Evolutionary conservation across 2,797 vertebrate genomes (phyloP).

Genomic region (Melopsittacus undulatus): DNA sequence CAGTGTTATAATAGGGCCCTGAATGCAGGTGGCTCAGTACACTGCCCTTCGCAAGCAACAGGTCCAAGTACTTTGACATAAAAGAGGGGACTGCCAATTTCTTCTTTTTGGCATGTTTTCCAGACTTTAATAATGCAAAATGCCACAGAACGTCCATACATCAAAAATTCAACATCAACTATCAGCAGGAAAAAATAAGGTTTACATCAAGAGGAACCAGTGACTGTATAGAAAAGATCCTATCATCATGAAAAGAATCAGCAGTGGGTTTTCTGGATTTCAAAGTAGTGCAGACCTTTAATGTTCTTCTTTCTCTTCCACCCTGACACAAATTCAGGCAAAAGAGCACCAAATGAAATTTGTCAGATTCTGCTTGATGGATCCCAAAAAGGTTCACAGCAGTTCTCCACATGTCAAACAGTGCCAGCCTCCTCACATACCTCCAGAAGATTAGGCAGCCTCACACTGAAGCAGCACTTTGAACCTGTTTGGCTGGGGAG

Average conservation of each 20-base stretch:
- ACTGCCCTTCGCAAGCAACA: background rate
- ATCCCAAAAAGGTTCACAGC: background rate
- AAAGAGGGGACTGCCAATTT: background rate
- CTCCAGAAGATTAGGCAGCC: background rate
- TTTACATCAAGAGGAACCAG: background rate
- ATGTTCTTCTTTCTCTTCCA: background rate
- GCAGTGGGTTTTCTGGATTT: background rate
- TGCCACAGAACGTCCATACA: background rate
- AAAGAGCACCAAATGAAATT: background rate
- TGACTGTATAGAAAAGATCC: background rate
- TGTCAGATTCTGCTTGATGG: background rate
- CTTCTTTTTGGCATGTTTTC: background rate
- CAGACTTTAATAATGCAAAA: background rate
- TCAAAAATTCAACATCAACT: background rate
- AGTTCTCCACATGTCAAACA: background rate
- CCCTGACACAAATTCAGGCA: background rate
- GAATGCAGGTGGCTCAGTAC: background rate
- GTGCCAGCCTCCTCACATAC: background rate
- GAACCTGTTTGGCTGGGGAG: rapidly evolving
- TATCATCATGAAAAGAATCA: background rate
- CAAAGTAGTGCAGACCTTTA: background rate
- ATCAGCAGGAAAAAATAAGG: background rate
- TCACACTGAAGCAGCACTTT: background rate
- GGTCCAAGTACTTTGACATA: background rate
- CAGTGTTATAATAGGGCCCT: rapidly evolving